These are phyloP conservation scores for Peromyscus maniculatus DNA, from an alignment of 2,113 vertebrate genomes.

Conservation along the genomic window DNA sequence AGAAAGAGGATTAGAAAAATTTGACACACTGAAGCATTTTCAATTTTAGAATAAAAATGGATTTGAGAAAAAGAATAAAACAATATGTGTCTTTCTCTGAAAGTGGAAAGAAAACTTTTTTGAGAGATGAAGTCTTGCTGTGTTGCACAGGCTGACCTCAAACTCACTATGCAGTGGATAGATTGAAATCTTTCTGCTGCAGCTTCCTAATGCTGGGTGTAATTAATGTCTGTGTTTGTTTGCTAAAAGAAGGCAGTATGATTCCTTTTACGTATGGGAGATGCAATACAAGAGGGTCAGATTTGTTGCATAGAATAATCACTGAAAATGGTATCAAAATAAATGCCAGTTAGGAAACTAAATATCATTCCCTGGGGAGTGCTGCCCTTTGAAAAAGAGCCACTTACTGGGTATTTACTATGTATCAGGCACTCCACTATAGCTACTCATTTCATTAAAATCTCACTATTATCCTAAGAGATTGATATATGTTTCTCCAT, in stretches of 20 bases:
- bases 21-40: conserved; percentile 23
- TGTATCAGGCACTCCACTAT: not conserved
- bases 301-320: not conserved
- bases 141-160: not conserved
- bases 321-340: not conserved
- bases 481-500: not conserved
- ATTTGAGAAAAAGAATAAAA: conserved; percentile 40
- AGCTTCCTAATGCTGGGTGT: not conserved
- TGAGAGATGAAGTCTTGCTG: not conserved
- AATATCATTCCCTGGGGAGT: not conserved
- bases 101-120: not conserved
- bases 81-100: conserved; percentile 17
- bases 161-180: not conserved
- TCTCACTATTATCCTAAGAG: conserved; percentile 7
- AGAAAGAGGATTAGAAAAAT: conserved; percentile 39
- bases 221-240: not conserved
- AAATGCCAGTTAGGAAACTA: not conserved
- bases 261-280: not conserved
- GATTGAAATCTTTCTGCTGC: not conserved
- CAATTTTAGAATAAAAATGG: conserved; percentile 37
- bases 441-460: not conserved
- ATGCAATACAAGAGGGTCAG: not conserved
- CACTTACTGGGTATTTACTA: not conserved
- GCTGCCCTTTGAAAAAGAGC: not conserved
- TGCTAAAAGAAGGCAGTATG: not conserved